These are phyloP conservation scores for Reticulitermes lucifugus DNA, from an alignment of 2,888 invertebrate genomes.

Conservation along the genomic window DNA sequence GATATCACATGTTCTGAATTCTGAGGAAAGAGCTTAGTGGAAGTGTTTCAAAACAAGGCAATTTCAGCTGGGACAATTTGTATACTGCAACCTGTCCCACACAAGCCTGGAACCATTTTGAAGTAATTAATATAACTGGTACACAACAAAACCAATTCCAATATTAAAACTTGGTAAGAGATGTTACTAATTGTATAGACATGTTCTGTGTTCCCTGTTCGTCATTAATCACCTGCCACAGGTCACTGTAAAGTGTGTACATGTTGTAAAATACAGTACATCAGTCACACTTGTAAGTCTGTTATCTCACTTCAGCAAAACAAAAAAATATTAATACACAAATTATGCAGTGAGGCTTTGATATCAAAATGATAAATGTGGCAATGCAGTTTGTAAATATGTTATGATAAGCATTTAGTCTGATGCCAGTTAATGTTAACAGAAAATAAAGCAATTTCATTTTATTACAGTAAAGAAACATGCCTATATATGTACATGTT, in stretches of 20 bases:
- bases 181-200: background rate
- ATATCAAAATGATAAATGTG: background rate
- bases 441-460: constrained; percentile 24
- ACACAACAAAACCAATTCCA: background rate
- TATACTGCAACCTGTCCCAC: background rate
- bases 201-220: background rate
- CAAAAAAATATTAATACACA: background rate
- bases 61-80: background rate
- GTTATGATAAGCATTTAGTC: constrained; percentile 30
- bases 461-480: constrained; percentile 4
- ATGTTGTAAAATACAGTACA: background rate
- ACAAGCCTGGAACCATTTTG: background rate
- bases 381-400: background rate
- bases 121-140: background rate
- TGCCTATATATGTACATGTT: constrained; percentile 20
- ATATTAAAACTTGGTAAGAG: background rate
- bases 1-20: too few species aligned
- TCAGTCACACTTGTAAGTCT: background rate
- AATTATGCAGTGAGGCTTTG: background rate
- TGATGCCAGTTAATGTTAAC: constrained; percentile 21
- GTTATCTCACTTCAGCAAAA: constrained; percentile 1
- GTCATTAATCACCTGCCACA: background rate
- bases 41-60: background rate
- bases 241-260: constrained; percentile 8
- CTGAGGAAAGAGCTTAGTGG: background rate